Evolutionary conservation across 2,113 vertebrate species (phyloP).

Genomic region (western clawed frog (Xenopus tropicalis)): UCB_Xtro_10.0 CM004447.2:136349001-136349500

Average conservation of each 20-base stretch:
- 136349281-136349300: slow-evolving; percentile 25
- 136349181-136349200: slow-evolving; percentile 43
- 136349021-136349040: slow-evolving; percentile 58
- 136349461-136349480: too few species aligned
- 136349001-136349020: slow-evolving; percentile 51
- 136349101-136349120: slow-evolving; percentile 62
- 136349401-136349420: too few species aligned
- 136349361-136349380: neutral
- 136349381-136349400: neutral
- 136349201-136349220: slow-evolving; percentile 46
- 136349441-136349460: too few species aligned
- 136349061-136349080: slow-evolving; percentile 55
- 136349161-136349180: slow-evolving; percentile 50
- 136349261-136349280: slow-evolving; percentile 37
- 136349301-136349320: neutral
- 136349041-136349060: slow-evolving; percentile 55
- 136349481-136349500: too few species aligned
- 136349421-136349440: too few species aligned
- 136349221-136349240: slow-evolving; percentile 28
- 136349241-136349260: slow-evolving; percentile 45
- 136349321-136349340: slow-evolving; percentile 7
- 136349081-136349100: slow-evolving; percentile 53
- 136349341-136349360: slow-evolving; percentile 15
- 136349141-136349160: slow-evolving; percentile 52
- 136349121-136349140: slow-evolving; percentile 53